Base-by-base conservation (phyloP, 2,113 vertebrate species). In the Upupa epops region DNA sequence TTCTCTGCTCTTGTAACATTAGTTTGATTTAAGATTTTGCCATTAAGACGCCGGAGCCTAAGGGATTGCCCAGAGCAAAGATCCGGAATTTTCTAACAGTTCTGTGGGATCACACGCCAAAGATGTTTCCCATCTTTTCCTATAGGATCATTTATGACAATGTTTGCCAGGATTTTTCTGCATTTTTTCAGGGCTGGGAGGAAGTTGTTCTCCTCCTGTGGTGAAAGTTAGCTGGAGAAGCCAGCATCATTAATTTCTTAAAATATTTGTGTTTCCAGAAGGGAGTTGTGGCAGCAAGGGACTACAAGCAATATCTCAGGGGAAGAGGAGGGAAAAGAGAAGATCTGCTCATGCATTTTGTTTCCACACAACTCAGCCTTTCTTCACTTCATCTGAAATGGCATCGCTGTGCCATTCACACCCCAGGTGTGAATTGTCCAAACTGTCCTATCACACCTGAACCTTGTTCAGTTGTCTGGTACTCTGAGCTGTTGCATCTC, bases 51-150 rank as follows among this genome's bases (percentile, higher is more conserved):
- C 18, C 46, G 75, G 8, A 87, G 78, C 84, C 93, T 85, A 73
- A 87, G 78, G 93, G 64, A 93, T 79, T 48, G 68, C 64, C 64
- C 52, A 65, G 59, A 87, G 83, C 66, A 55, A 90, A 89, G 48
- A 72, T 9, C 91, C 12, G 49, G 34, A 54, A 84, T 90, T 34
- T 92, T 65, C 71, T 70, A 48, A 49, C 19, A 31, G 36, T 45
- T 92, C 45, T 76, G 49, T 26, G 63, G 46, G 37, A 82, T 73
- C 37, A 18, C 52, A 31, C 15, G 32, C n/a, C 37, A 51, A 32
- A 59, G 64, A 76, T 49, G 37, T 52, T 73, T 88, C 34, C 65
- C 26, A 63, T 65, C 36, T 70, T 87, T 90, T 63, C 28, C 56
- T 85, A 9, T 64, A 73, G 5, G 3, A 59, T 13, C 29, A 17